Evolutionary conservation across 2,797 vertebrate genomes (phyloP), one percentile per base, ranked within the genome.

Genomic region (Falco berigora): DNA sequence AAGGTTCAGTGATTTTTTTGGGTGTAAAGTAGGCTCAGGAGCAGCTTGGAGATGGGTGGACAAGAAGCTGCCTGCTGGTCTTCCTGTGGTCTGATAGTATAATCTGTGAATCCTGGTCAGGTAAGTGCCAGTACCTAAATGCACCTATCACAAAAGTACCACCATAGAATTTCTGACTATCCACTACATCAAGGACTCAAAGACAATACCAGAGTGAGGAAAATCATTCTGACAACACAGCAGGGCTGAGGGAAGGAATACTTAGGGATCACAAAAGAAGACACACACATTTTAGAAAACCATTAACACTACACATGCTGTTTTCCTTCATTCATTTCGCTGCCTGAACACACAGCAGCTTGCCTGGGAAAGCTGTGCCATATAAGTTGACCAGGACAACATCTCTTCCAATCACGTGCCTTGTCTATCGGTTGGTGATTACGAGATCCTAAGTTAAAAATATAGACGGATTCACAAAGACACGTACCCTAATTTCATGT

Each of bases 381-480:
- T 6, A 5, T 21, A 64, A 77, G 24, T 19, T 2, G 15, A 64
- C 21, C 24, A 27, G 25, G 27, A 58, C 32, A 76, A 30, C 3
- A 0, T 30, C 40, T 78, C 66, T 58, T 56, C 27, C 40, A 67
- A 88, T 28, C 32, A 68, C 46, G 10, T 24, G n/a, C 17, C n/a
- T 23, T 71, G 16, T 30, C 28, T 73, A 64, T 8, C 44, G 6
- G 61, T 5, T 52, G 53, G 24, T 25, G 27, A 64, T 50, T 30
- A 77, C 10, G 22, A 78, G 15, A 22, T 47, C 55, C 64, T 0
- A 74, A 20, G 10, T 55, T 42, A 72, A 86, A 88, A 75, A 42
- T 1, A 63, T 2, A 61, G 59, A 75, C 0, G 0, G 56, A 86
- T 85, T 32, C 52, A 40, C 8, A 42, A 68, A 32, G 32, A 75